These are phyloP conservation scores for Thymelicus sylvestris DNA, from an alignment of 2,888 invertebrate genomes.

Conservation along the genomic window DNA sequence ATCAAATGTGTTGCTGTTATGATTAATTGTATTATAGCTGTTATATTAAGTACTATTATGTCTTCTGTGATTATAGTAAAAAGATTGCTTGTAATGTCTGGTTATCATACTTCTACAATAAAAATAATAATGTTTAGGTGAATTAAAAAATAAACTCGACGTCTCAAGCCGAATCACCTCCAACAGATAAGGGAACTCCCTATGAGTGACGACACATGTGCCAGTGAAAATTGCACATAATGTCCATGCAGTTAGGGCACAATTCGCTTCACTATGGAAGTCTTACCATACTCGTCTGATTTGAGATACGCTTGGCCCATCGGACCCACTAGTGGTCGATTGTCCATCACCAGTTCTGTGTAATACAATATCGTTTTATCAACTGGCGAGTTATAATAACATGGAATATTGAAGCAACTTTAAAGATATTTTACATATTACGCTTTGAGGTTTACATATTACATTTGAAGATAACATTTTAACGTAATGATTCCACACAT, in stretches of 20 bases:
- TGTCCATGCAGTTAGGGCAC: conserved; percentile 78
- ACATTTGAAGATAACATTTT: no score
- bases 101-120: no score
- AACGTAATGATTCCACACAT: no score
- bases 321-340: conserved; percentile 90
- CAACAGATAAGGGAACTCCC: conserved; percentile 27
- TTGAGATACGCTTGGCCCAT: conserved; percentile 93
- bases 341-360: conserved; percentile 89
- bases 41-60: no score
- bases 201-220: conserved; percentile 45
- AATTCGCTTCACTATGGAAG: conserved; percentile 52
- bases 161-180: conserved; percentile 14
- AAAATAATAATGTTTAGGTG: neutral
- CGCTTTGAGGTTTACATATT: neutral
- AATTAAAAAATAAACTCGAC: neutral
- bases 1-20: no score
- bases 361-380: conserved; percentile 59
- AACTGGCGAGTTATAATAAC: conserved; percentile 6
- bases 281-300: conserved; percentile 93
- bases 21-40: no score
- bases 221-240: conserved; percentile 62
- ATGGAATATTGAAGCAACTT: neutral
- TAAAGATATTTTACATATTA: neutral
- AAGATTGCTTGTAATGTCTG: no score
- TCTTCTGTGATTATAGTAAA: no score